phyloP scores from a whole-genome alignment of 2,113 vertebrate genomes.

The Zosterops lateralis region DNA sequence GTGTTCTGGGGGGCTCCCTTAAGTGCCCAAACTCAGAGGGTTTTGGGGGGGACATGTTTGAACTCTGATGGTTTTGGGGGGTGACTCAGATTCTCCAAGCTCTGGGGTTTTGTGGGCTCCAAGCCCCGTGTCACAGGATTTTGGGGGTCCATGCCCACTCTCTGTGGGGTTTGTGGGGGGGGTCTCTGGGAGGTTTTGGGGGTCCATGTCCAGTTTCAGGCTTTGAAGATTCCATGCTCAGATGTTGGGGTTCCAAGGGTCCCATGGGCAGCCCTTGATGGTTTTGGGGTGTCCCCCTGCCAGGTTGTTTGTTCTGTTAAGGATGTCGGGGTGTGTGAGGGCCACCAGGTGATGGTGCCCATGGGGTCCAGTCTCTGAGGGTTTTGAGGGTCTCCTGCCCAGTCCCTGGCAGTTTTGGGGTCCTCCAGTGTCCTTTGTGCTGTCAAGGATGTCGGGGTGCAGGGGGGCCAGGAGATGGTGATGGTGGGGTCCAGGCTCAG shows the following conservation, averaged over 20 bases:
- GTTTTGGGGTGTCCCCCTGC: not conserved
- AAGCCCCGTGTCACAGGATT: too few species aligned
- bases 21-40: not conserved
- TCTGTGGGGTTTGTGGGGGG: not conserved
- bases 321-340: not conserved
- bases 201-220: too few species aligned
- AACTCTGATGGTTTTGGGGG: not conserved
- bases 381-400: not conserved
- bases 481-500: too few species aligned
- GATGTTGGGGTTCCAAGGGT: not conserved
- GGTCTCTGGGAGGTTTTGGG: too few species aligned
- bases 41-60: not conserved
- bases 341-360: not conserved
- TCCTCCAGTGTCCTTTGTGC: fast-evolving
- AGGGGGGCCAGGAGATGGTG: not conserved
- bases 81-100: too few species aligned
- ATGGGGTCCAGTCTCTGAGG: not conserved
- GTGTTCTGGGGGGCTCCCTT: not conserved
- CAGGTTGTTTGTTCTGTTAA: not conserved
- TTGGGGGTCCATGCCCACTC: not conserved
- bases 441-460: not conserved
- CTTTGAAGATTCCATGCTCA: not conserved
- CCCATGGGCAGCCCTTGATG: not conserved
- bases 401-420: not conserved
- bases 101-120: too few species aligned